phyloP scores from a whole-genome alignment of 2,797 vertebrate genomes.

The Pangasius mekongensis region DNA sequence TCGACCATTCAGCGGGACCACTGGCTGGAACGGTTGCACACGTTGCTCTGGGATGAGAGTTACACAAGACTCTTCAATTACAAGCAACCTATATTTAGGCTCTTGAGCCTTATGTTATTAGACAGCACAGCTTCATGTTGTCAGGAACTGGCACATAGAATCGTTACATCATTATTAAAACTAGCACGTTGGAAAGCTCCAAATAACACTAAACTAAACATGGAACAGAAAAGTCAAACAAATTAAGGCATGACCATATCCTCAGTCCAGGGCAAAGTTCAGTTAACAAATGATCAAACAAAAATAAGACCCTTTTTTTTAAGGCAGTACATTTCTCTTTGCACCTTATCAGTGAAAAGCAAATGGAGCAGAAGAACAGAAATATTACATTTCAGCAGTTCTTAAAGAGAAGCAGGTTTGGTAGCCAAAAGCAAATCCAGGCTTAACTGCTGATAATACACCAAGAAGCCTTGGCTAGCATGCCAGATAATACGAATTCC shows the following conservation, averaged over 20 bases:
- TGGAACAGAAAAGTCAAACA: conserved; percentile 9
- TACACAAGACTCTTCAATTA: conserved; percentile 10
- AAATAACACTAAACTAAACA: neutral
- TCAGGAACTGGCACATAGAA: neutral
- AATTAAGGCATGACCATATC: neutral
- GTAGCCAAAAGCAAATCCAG: conserved; percentile 36
- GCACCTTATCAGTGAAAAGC: conserved; percentile 28
- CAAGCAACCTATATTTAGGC: neutral
- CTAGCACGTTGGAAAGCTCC: neutral
- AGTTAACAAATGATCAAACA: neutral
- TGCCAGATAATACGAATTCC: neutral
- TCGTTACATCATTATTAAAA: neutral
- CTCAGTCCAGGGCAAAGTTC: neutral
- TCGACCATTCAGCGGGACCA: neutral
- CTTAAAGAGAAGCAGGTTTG: conserved; percentile 27
- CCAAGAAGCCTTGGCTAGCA: neutral
- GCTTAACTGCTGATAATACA: conserved; percentile 23
- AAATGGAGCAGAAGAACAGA: conserved; percentile 32
- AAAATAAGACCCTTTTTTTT: neutral
- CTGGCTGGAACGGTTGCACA: neutral
- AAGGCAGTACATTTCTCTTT: neutral
- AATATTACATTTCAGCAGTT: conserved; percentile 42
- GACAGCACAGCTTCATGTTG: conserved; percentile 12
- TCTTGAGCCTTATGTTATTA: neutral
- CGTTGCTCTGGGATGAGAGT: conserved; percentile 9